These are phyloP conservation scores for Heliconius eleuchia DNA, from an alignment of 1,140 invertebrate species.

Conservation along the genomic window DNA sequence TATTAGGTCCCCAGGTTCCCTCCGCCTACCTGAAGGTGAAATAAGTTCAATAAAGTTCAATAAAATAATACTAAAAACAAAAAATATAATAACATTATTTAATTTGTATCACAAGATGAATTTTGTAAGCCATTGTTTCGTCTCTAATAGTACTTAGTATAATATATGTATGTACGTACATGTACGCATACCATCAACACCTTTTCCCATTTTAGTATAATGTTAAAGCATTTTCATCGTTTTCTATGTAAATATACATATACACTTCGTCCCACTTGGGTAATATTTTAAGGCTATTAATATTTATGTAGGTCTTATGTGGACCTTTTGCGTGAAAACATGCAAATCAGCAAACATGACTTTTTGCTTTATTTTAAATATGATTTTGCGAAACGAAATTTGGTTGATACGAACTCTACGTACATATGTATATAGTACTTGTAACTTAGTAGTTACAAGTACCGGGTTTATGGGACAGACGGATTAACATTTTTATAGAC, in stretches of 20 bases:
- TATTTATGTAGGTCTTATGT: conserved; percentile 56
- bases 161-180: neutral
- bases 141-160: no score
- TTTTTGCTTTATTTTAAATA: conserved; percentile 53
- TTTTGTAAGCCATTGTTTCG: no score
- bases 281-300: conserved; percentile 66
- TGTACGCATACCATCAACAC: neutral
- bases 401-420: conserved; percentile 39
- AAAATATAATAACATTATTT: no score
- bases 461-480: conserved; percentile 42
- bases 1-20: no score
- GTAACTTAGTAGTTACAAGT: conserved; percentile 47
- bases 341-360: conserved; percentile 61
- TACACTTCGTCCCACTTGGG: conserved; percentile 43
- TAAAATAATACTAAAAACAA: no score
- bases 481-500: conserved; percentile 69
- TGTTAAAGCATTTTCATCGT: conserved; percentile 41
- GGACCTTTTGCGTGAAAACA: conserved; percentile 53
- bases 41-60: no score
- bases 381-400: conserved; percentile 71
- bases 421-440: conserved; percentile 48
- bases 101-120: no score
- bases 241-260: conserved; percentile 46
- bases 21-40: no score
- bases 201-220: neutral